phyloP scores from a whole-genome alignment of 2,888 invertebrate genomes.

The Idaea aversata region DNA sequence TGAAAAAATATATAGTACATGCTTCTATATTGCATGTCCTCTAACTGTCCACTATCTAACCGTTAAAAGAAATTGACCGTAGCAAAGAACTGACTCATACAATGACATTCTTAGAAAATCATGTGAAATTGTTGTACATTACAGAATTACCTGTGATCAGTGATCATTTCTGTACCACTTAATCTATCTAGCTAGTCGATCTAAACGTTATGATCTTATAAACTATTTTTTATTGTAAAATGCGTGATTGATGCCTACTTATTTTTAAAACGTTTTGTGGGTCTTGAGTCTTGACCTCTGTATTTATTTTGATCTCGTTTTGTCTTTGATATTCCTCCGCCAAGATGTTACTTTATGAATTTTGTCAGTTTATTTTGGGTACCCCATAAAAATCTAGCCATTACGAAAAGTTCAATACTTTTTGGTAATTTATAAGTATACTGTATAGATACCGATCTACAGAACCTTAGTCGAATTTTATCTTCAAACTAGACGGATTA shows the following conservation, averaged over 20 bases:
- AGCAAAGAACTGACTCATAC: slow-evolving; percentile 18
- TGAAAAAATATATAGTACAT: not conserved
- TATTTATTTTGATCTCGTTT: too few relatives aligned
- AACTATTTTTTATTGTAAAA: not conserved
- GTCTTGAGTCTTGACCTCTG: too few relatives aligned
- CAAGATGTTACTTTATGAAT: too few relatives aligned
- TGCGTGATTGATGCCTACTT: not conserved
- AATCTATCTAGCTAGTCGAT: not conserved
- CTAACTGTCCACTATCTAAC: not conserved
- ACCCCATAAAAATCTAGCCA: too few relatives aligned
- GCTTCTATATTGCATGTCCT: not conserved
- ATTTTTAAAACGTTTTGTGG: too few relatives aligned
- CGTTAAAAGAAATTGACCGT: not conserved
- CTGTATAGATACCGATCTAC: too few relatives aligned
- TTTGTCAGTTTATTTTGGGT: too few relatives aligned
- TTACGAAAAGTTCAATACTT: too few relatives aligned
- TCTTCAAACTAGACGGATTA: not conserved
- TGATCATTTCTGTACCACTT: slow-evolving; percentile 14
- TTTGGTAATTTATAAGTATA: too few relatives aligned
- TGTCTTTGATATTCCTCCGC: too few relatives aligned
- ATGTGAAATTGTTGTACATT: slow-evolving; percentile 15
- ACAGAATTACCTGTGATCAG: slow-evolving; percentile 14
- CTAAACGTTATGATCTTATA: not conserved
- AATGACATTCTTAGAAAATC: slow-evolving; percentile 30
- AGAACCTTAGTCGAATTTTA: not conserved